Percentiles rank a stretch among this genome's conserved stretches.
Evolutionary conservation across 1,140 invertebrate species (phyloP).

Genomic region (Drosophila paulistorum): DNA sequence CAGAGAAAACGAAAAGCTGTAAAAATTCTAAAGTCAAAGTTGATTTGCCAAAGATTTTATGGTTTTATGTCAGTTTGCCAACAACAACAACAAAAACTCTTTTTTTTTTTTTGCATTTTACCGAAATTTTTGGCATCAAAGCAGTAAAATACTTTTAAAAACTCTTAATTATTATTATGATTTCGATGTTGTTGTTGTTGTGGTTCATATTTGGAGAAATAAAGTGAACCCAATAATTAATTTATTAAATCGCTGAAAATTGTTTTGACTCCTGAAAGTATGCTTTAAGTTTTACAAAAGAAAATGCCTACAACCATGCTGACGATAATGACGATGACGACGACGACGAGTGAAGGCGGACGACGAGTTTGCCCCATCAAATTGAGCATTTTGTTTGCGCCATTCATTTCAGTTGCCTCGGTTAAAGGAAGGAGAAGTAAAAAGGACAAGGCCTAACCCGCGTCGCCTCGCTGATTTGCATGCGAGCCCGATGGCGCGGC

Average conservation of each 20-base stretch:
- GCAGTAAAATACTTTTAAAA: conserved; percentile 11
- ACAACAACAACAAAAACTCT: background rate
- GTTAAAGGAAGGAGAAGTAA: conserved; percentile 10
- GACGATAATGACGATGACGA: background rate
- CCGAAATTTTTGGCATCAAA: conserved; percentile 1
- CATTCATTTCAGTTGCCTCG: conserved; percentile 34
- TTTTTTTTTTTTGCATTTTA: background rate
- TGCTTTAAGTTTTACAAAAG: conserved; percentile 1
- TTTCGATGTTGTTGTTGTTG: background rate
- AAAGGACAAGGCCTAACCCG: conserved; percentile 31
- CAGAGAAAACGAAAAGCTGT: background rate
- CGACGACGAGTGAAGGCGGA: background rate
- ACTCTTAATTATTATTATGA: conserved; percentile 4
- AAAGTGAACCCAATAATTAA: conserved; percentile 1
- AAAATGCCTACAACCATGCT: background rate
- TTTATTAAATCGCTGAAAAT: conserved; percentile 1
- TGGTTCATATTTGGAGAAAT: background rate
- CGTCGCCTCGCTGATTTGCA: conserved; percentile 60
- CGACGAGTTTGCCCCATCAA: conserved; percentile 42
- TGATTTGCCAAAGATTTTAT: conserved; percentile 7
- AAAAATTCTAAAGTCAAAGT: background rate
- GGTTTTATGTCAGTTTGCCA: conserved; percentile 8
- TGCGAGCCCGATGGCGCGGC: conserved; percentile 41
- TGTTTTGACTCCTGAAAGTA: background rate
- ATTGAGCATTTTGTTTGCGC: conserved; percentile 57